phyloP scores from a whole-genome alignment of 2,888 invertebrate genomes.

The Tiliacea citrago region DNA sequence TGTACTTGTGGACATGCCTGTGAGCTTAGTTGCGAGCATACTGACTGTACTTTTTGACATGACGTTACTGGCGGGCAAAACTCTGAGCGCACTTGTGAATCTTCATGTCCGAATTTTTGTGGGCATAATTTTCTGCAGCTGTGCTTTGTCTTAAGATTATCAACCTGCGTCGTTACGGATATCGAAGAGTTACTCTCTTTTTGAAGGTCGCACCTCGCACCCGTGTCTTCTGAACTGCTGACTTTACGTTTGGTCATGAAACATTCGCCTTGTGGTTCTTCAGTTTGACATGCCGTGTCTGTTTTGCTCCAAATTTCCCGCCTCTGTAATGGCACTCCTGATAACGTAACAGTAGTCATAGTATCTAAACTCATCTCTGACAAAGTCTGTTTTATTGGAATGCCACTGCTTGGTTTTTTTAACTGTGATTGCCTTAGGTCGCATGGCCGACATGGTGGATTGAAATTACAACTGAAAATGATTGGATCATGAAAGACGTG shows the following conservation, averaged over 20 bases:
- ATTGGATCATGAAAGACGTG: background rate
- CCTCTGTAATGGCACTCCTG: slow-evolving; percentile 4
- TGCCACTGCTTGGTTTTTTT: background rate
- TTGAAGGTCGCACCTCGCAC: background rate
- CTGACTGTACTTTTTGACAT: slow-evolving; percentile 1
- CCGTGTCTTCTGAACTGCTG: slow-evolving; percentile 24
- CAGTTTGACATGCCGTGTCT: slow-evolving; percentile 26
- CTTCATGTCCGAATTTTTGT: background rate
- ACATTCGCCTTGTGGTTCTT: slow-evolving; percentile 23
- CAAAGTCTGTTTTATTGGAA: slow-evolving; percentile 18
- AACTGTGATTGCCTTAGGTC: slow-evolving; percentile 6
- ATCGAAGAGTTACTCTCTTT: slow-evolving; percentile 18
- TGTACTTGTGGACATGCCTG: background rate
- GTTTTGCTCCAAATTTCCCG: slow-evolving; percentile 1
- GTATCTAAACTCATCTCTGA: slow-evolving; percentile 38
- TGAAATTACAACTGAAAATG: slow-evolving; percentile 40
- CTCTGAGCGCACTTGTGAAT: background rate
- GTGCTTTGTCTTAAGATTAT: background rate
- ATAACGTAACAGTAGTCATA: slow-evolving; percentile 15
- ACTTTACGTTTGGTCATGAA: slow-evolving; percentile 24
- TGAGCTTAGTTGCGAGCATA: background rate
- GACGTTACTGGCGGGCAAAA: background rate
- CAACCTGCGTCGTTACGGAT: background rate
- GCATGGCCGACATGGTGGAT: background rate
- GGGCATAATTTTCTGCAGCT: slow-evolving; percentile 11